Evolutionary conservation across 2,888 invertebrate species (phyloP).

Genomic region (Fragum sueziense): DNA sequence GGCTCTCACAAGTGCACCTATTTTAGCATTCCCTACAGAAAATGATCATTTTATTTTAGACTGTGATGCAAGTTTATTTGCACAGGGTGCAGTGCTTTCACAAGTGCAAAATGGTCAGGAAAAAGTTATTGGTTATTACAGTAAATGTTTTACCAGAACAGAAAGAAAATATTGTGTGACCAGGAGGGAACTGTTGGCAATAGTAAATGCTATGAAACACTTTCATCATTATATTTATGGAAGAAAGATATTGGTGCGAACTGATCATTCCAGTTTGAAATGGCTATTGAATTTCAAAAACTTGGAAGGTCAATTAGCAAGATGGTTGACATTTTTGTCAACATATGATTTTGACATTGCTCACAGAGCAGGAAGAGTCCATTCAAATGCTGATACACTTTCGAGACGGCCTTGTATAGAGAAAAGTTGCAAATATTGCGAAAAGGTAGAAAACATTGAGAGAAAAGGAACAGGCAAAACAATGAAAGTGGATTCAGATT

Average conservation of each 20-base stretch:
- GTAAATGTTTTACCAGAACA: conserved; percentile 30
- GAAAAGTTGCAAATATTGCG: conserved; percentile 25
- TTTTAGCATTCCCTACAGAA: conserved; percentile 23
- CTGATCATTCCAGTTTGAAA: conserved; percentile 37
- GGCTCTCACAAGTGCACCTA: conserved; percentile 23
- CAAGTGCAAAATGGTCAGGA: conserved; percentile 29
- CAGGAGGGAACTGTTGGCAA: conserved; percentile 27
- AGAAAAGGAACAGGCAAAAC: too few relatives aligned
- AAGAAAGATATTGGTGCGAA: conserved; percentile 29
- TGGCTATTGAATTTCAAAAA: conserved; percentile 49
- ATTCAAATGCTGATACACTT: conserved; percentile 49
- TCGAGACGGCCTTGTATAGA: conserved; percentile 43
- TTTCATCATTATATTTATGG: conserved; percentile 41
- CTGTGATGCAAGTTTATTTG: conserved; percentile 19
- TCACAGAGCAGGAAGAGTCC: conserved; percentile 39
- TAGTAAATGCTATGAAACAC: conserved; percentile 28
- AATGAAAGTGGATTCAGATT: background rate
- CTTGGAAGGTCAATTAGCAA: conserved; percentile 43
- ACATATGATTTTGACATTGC: conserved; percentile 41
- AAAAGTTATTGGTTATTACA: conserved; percentile 35
- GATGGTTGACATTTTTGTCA: conserved; percentile 36
- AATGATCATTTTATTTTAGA: conserved; percentile 35
- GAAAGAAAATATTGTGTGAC: conserved; percentile 45
- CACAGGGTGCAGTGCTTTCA: conserved; percentile 25
- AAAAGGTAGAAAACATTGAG: conserved; percentile 13